phyloP scores from a whole-genome alignment of 2,113 vertebrate species.

The Xenus cinereus region DNA sequence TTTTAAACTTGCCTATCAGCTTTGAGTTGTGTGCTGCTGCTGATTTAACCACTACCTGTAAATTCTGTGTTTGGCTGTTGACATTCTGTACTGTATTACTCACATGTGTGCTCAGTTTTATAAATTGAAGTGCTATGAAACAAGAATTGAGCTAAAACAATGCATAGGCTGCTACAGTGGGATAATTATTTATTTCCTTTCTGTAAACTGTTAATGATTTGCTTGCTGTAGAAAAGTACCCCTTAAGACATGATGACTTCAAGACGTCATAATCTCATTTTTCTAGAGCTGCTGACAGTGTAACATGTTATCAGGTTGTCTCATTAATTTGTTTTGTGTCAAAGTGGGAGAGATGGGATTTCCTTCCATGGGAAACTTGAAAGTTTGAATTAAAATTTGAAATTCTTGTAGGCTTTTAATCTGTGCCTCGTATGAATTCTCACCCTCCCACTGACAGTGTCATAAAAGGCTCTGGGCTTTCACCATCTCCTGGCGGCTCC shows the following conservation, averaged over 20 bases:
- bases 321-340: background rate
- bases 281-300: rapidly evolving
- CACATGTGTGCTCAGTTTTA: background rate
- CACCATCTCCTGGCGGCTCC: rapidly evolving
- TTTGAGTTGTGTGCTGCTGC: background rate
- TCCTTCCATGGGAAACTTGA: background rate
- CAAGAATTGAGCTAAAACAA: background rate
- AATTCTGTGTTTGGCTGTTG: background rate
- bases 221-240: background rate
- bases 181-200: background rate
- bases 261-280: background rate
- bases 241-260: background rate
- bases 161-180: background rate
- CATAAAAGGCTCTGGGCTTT: rapidly evolving
- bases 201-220: background rate
- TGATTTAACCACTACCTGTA: background rate
- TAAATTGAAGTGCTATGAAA: background rate
- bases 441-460: rapidly evolving
- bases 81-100: background rate
- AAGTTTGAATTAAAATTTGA: background rate
- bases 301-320: background rate
- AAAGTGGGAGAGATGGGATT: background rate
- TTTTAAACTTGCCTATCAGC: background rate
- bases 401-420: background rate
- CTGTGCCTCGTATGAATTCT: background rate